Evolutionary conservation across 2,888 invertebrate species (phyloP), one percentile per base, ranked within the genome.

Genomic region (Pyrochroa serraticornis): DNA sequence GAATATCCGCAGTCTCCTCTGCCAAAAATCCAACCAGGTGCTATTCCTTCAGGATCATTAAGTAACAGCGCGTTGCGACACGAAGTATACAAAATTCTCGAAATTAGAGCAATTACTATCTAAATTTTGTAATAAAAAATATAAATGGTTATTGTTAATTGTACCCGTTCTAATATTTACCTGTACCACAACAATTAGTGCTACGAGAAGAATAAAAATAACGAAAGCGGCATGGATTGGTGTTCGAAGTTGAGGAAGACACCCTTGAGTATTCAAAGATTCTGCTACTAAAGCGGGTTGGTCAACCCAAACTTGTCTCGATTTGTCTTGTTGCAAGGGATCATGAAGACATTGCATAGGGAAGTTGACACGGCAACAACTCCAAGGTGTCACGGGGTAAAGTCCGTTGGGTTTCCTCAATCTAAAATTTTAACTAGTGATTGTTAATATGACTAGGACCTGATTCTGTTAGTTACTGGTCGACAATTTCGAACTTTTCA

Each of bases 301-400:
- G 53, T 77, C 74, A 8, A 67, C 67, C 78, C 78, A 79, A 36
- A 79, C 50, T 52, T 77, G 71, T 2, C 70, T 62, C 22, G 71
- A 75, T 31, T 72, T 68, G 2, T 62, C 55, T 68, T 80, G 86
- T 67, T 86, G 86, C 53, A 86, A 65, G 0, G 85, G 85, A 70
- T 87, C 86, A 72, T 86, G 86, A 66, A 85, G 82, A 77, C 86
- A 86, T 3, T 86, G 83, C 44, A 83, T 81, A 37, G 84, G 80
- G 62, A 83, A 85, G 31, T 81, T 76, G 2, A 83, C 78, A 42
- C 82, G 81, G 73, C 86, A 87, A 72, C 86, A 86, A 30, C 87
- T 87, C 79, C 83, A 85, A 0, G 86, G 85, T 0, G 82, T 79
- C 34, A 84, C 82, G 0, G 85, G 84, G 22, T 22, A 22, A 22